A percentile compares a stretch with the other conserved stretches of the same genome.
Conservation (phyloP, 2,797 vertebrate species). For the Parotocinclus haroldoi region DNA sequence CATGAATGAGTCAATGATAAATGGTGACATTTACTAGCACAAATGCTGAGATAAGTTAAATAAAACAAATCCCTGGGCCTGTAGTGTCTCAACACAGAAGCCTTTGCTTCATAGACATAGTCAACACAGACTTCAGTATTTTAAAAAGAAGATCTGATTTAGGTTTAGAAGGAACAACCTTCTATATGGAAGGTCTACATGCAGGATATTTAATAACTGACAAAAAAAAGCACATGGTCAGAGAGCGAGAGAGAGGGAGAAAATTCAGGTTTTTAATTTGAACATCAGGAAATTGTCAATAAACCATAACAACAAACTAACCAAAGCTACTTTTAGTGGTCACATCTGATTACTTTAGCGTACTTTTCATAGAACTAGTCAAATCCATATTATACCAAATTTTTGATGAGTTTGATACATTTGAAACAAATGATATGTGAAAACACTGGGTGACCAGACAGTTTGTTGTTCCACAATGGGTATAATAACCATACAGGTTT, state of each 20-base stretch:
- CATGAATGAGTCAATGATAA: constrained; percentile 34
- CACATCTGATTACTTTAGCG: too few species aligned
- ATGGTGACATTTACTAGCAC: constrained; percentile 44
- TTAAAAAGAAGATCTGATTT: not conserved
- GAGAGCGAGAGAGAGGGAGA: too few species aligned
- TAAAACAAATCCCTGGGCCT: constrained; percentile 38
- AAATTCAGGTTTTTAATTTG: constrained; percentile 48
- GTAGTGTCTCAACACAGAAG: constrained; percentile 1
- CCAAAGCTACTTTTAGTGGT: constrained; percentile 52
- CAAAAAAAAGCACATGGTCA: too few species aligned
- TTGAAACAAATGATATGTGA: constrained; percentile 16
- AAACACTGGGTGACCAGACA: too few species aligned
- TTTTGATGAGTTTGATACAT: not conserved
- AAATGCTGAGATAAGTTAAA: constrained; percentile 44
- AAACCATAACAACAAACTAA: constrained; percentile 58
- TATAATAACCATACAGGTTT: too few species aligned
- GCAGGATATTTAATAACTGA: too few species aligned
- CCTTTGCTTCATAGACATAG: not conserved
- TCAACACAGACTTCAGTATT: not conserved
- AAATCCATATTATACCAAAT: not conserved
- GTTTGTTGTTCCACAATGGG: too few species aligned
- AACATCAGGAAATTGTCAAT: constrained; percentile 16
- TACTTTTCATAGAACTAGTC: not conserved
- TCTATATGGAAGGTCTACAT: too few species aligned
- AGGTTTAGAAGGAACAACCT: not conserved